Base-by-base conservation (phyloP, 1,140 invertebrate species). In the Bombus balteatus region DNA sequence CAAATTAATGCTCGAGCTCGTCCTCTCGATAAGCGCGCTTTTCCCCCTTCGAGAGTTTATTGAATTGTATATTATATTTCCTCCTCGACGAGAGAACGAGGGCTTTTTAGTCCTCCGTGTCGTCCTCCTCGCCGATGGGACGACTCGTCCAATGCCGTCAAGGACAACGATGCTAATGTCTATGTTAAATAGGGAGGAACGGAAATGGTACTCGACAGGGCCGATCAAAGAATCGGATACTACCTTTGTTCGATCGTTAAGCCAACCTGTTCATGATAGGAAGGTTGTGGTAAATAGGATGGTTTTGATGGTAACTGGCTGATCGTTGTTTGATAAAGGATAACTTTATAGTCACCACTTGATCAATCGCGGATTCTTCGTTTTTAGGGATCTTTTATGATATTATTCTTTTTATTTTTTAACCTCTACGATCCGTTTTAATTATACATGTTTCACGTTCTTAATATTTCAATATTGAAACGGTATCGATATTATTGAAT, bases 1-100 rank as follows among this genome's bases (percentile, higher is more conserved):
- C 89, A 90, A 90, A 90, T 90, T 90, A 90, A 90, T 81, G 89
- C 86, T 91, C 66, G 66, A 88, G 72, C 78, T 85, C 74, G 82
- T 82, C 86, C 82, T 88, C 85, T 88, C 85, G 89, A 88, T 85
- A 79, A 90, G 78, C 80, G 66, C 39, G 62, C 41, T 37, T 79
- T 41, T 62, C 65, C 76, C 86, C 71, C 82, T 87, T 84, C 75
- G 71, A 77, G 78, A 37, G 83, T 81, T 87, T 90, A 90, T 90
- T 74, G 78, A 87, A 90, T 88, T 85, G 88, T 73, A 90, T 88
- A 90, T 90, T 72, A 75, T 85, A 81, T 90, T 87, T 88, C 74
- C 85, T 88, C 59, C 53, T 70, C 72, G 43, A 59, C 34, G 13
- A 25, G 32, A 43, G 71, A 72, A 32, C 25, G 41, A 71, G 73